Base-by-base conservation (phyloP, 2,888 invertebrate genomes). In the Mythimna impura region DNA sequence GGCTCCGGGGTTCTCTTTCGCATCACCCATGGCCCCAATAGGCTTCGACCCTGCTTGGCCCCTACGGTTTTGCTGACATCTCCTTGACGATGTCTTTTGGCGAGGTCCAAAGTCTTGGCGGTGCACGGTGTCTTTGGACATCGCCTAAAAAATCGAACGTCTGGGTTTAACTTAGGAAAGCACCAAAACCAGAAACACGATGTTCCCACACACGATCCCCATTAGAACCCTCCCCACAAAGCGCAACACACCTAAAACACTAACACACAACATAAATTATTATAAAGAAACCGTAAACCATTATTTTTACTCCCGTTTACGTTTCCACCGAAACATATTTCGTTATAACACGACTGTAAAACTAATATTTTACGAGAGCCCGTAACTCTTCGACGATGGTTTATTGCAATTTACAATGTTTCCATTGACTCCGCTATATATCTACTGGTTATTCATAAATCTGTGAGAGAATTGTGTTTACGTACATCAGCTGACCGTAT, bases 341-440 rank as follows among this genome's bases (percentile, higher is more conserved):
- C 80, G 78, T 77, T 85, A 87, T 88, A 90, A 89, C 87, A 83
- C 86, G 81, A 69, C 85, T 86, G 90, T 91, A 91, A 92, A 92
- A 87, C 87, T 82, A 81, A 88, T 91, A 88, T 87, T 86, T 85
- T 87, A 84, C 85, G 86, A 88, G 84, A 81, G 83, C 66, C 80
- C 87, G 86, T 91, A 93, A 91, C 90, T 89, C 83, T 79, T 73
- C 84, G 66, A 75, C 80, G 84, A 87, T 83, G 86, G 90, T 91
- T 90, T 90, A 89, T 90, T 90, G 90, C 91, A 91, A 92, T 93
- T 90, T 90, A 91, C 91, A 91, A 92, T 93, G 94, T 94, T 93
- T 92, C 93, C 94, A 94, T 94, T 94, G 92, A 93, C 87, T 88
- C 86, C 86, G 85, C 81, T 90, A 89, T 87, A 90, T 87, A 90